phyloP scores from a whole-genome alignment of 1,140 invertebrate genomes.

The Physella acuta region DNA sequence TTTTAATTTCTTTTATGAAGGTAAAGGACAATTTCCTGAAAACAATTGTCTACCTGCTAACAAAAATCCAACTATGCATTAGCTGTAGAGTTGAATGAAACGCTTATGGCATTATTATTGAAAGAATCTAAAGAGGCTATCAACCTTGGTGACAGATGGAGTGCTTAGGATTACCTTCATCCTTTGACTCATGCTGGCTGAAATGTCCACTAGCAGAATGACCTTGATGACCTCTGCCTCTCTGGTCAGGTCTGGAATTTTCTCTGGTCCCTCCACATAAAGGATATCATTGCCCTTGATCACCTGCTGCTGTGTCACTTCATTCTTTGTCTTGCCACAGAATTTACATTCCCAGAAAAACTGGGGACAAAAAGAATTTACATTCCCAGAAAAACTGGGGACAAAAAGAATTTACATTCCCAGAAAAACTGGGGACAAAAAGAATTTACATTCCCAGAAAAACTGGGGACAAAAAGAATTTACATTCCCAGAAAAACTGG shows the following conservation, averaged over 20 bases:
- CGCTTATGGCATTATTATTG: background rate
- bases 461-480: too few relatives aligned
- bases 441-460: too few relatives aligned
- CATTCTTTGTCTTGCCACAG: background rate
- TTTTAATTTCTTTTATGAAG: background rate
- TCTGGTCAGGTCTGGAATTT: background rate
- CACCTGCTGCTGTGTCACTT: background rate
- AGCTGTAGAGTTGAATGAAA: background rate
- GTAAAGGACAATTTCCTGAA: background rate
- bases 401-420: too few relatives aligned
- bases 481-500: too few relatives aligned
- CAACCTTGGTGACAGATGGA: background rate
- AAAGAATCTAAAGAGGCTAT: background rate
- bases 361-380: too few relatives aligned
- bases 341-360: background rate
- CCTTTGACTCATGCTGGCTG: background rate
- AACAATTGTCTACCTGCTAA: background rate
- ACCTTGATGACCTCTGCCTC: background rate
- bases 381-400: too few relatives aligned
- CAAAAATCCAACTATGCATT: background rate
- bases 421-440: too few relatives aligned
- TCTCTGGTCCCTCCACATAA: background rate
- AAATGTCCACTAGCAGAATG: conserved; percentile 5
- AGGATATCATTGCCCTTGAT: background rate
- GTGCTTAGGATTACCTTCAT: background rate